These are phyloP conservation scores for Tokudaia muenninki DNA, from an alignment of 2,797 vertebrate genomes.

Conservation along the genomic window DNA sequence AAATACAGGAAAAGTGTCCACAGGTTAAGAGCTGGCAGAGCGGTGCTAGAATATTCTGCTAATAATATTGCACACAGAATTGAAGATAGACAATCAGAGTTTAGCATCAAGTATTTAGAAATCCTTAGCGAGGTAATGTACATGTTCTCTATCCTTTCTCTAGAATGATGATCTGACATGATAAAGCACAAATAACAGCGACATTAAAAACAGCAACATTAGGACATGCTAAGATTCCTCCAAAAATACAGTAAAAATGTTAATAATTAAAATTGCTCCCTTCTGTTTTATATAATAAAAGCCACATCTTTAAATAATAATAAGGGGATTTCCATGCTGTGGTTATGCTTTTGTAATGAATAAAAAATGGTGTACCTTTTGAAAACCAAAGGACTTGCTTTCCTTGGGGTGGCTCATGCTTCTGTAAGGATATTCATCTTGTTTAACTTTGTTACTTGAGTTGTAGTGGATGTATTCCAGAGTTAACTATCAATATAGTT, in stretches of 20 bases:
- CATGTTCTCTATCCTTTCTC: neutral
- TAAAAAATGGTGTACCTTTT: conserved; percentile 48
- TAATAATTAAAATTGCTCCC: conserved; percentile 45
- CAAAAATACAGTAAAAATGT: conserved; percentile 46
- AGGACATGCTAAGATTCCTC: conserved; percentile 49
- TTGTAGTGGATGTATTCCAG: neutral
- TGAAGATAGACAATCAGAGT: conserved; percentile 29
- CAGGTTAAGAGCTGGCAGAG: conserved; percentile 82
- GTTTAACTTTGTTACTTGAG: neutral
- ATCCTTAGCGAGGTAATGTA: conserved; percentile 8
- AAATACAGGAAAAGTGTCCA: conserved; percentile 89
- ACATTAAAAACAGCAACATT: conserved; percentile 41
- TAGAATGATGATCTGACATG: neutral
- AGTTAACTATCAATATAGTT: neutral
- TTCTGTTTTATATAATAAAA: conserved; percentile 49
- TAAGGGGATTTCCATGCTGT: conserved; percentile 51
- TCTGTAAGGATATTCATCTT: neutral
- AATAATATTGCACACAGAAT: conserved; percentile 29
- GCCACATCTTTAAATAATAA: conserved; percentile 37
- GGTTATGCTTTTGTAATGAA: conserved; percentile 51
- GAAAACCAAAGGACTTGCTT: conserved; percentile 42
- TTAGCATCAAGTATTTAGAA: conserved; percentile 49
- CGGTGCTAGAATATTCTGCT: conserved; percentile 75
- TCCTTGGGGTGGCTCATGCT: neutral
- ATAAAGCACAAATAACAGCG: conserved; percentile 2